Conservation (phyloP, 2,113 vertebrate species). For the Elephantulus edwardii region DNA sequence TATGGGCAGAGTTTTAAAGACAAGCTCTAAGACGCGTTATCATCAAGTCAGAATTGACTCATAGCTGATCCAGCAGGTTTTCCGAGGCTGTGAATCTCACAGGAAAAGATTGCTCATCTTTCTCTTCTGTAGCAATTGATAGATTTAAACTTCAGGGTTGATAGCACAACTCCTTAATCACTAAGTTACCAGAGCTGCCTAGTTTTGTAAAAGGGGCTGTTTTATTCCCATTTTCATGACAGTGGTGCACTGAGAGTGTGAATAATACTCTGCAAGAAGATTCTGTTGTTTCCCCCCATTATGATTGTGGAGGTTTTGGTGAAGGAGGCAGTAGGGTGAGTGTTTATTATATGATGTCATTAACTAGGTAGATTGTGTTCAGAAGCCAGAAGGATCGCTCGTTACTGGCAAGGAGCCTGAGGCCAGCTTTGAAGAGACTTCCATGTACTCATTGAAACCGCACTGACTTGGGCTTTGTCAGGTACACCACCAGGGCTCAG, state of each 20-base stretch:
- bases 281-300: not conserved
- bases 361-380: not conserved
- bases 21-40: too few relatives aligned
- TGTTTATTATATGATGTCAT: not conserved
- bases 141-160: too few relatives aligned
- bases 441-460: not conserved
- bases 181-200: too few relatives aligned
- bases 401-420: not conserved
- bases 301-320: not conserved
- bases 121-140: too few relatives aligned
- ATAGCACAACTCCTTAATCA: too few relatives aligned
- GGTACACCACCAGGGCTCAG: not conserved
- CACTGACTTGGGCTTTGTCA: not conserved
- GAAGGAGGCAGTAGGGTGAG: not conserved
- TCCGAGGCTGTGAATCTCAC: too few relatives aligned
- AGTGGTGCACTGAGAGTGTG: not conserved
- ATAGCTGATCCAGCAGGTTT: too few relatives aligned
- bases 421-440: not conserved
- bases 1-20: too few relatives aligned
- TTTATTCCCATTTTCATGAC: not conserved
- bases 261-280: not conserved
- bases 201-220: too few relatives aligned
- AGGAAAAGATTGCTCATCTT: too few relatives aligned
- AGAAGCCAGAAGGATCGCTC: not conserved
- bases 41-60: too few relatives aligned